Base-by-base conservation (phyloP, 2,113 vertebrate species). In the Falcunculus frontatus region DNA sequence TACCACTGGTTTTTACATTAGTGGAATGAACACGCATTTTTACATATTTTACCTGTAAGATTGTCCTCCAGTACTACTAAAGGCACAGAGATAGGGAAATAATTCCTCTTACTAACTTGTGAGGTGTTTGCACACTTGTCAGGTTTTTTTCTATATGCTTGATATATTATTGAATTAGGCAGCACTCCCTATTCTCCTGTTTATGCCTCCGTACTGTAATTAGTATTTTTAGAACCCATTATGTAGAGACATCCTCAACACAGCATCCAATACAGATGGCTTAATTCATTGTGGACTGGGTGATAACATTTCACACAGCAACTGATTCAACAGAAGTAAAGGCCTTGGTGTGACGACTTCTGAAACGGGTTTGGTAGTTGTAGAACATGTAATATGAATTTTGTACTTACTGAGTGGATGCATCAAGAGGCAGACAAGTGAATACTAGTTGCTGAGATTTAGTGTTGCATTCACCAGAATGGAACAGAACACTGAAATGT, bases 331-430 rank as follows among this genome's bases (percentile, higher is more conserved):
- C 8, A 39, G n/a, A 68, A 56, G 11, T 63, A 49, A 79, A 73
- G 83, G 27, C 16, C 20, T 67, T 60, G 37, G 20, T 76, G 17
- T 37, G 20, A 37, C 13, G 8, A n/a, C n/a, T n/a, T 35, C 16
- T 67, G 50, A 59, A 87, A 50, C 6, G 32, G 19, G 7, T 70
- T 37, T 55, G 13, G 19, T 46, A 41, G 13, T 52, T 63, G 8
- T 41, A 10, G n/a, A 53, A 21, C 0, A 0, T 63, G 15, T 46
- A 19, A 47, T 33, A 15, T 1, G 8, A 64, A 25, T 56, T 65
- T 75, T 88, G 16, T 50, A 16, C 49, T 60, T 79, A 35, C 0
- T 39, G 17, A 50, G 42, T 41, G 32, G 39, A 41, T 84, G 32
- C 46, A 74, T 37, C 37, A 57, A 26, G 52, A 44, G 57, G 46